Evolutionary conservation across 2,113 vertebrate species (phyloP).

Genomic region (Lepisosteus osseus): DNA sequence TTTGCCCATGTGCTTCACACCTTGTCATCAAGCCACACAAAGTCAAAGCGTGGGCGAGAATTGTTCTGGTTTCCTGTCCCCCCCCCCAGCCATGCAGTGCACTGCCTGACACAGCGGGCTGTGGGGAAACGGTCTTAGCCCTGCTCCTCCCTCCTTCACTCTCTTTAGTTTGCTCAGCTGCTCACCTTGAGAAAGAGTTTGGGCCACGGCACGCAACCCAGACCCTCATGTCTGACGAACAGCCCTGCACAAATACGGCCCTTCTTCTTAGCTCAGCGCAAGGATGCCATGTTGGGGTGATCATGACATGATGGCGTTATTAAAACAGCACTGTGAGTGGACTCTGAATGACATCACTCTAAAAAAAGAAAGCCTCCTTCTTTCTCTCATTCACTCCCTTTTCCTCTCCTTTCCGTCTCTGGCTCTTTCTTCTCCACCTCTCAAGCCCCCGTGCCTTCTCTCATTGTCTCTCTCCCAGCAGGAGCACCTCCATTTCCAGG

Average conservation of each 20-base stretch:
- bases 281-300: background rate
- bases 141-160: too few relatives aligned
- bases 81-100: too few relatives aligned
- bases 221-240: too few relatives aligned
- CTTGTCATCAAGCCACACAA: too few relatives aligned
- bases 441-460: background rate
- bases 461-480: slow-evolving; percentile 17
- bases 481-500: slow-evolving; percentile 8
- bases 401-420: background rate
- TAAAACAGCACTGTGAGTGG: background rate
- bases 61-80: too few relatives aligned
- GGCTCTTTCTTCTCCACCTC: slow-evolving; percentile 9
- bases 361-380: slow-evolving; percentile 15
- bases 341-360: slow-evolving; percentile 12
- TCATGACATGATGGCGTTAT: slow-evolving; percentile 5
- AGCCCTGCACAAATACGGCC: background rate
- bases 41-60: too few relatives aligned
- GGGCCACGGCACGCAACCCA: background rate
- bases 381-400: background rate
- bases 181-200: background rate
- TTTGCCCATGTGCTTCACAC: too few relatives aligned
- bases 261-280: background rate
- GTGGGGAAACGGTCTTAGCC: too few relatives aligned
- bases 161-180: too few relatives aligned
- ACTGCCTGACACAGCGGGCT: too few relatives aligned